phyloP scores from a whole-genome alignment of 1,140 invertebrate species.

The Drosophila tani region DNA sequence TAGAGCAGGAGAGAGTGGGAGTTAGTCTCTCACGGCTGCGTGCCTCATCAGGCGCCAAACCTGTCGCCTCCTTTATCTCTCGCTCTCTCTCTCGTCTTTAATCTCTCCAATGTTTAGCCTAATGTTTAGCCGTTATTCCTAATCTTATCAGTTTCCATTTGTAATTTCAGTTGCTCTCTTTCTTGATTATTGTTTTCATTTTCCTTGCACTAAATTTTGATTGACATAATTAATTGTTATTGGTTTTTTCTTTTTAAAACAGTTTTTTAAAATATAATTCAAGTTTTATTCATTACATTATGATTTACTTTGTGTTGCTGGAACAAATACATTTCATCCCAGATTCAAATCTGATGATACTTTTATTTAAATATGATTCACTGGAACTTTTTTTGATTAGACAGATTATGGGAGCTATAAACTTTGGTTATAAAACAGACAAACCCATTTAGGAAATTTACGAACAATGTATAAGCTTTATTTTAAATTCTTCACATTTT shows the following conservation, averaged over 20 bases:
- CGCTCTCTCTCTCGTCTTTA: slow-evolving; percentile 8
- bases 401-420: slow-evolving; percentile 6
- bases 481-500: not conserved
- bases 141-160: slow-evolving; percentile 62
- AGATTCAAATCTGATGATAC: not conserved
- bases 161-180: slow-evolving; percentile 15
- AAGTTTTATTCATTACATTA: not conserved
- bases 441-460: not conserved
- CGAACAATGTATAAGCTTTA: not conserved
- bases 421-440: slow-evolving; percentile 7
- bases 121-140: slow-evolving; percentile 43
- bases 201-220: slow-evolving; percentile 15
- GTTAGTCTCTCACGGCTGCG: slow-evolving; percentile 46
- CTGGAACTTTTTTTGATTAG: slow-evolving; percentile 8
- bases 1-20: not conserved
- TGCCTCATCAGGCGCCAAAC: not conserved
- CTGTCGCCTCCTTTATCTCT: slow-evolving; percentile 8
- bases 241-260: not conserved
- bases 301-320: not conserved
- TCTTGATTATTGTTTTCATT: slow-evolving; percentile 37
- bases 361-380: not conserved
- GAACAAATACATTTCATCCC: not conserved
- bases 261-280: not conserved
- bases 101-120: slow-evolving; percentile 42
- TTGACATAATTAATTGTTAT: slow-evolving; percentile 25